Base-by-base conservation (phyloP, 2,797 vertebrate species). In the Leptoclinus maculatus region DNA sequence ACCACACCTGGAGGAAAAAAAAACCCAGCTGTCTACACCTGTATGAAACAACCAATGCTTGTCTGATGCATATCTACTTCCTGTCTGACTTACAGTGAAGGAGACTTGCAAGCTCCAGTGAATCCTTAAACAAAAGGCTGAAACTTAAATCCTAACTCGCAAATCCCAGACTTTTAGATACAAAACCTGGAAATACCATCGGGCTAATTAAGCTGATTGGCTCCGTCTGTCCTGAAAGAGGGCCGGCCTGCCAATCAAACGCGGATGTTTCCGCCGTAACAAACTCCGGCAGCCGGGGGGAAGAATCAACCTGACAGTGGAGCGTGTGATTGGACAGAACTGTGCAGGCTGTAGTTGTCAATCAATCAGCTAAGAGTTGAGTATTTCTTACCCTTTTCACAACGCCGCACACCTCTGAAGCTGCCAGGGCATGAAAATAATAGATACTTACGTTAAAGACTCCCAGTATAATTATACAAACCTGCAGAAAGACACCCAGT, bases 181-280 rank as follows among this genome's bases (percentile, higher is more conserved):
- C 87, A 90, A 91, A 91, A 92, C 80, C 90, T 86, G 81, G 80
- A 89, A 92, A 90, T 88, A 87, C 79, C 85, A 83, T 83, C 0
- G 83, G 58, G 85, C 91, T 94, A 93, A 94, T 95, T 91, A 93
- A 90, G 84, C 88, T 87, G 89, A 93, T 93, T 92, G 91, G 90
- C 85, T 89, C 75, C 3, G 78, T 91, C 87, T 86, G 83, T 91
- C 91, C 85, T 86, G 78, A 89, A 86, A 80, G 80, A 87, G 71
- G 83, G 79, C 80, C 71, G 23, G 77, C 74, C 92, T 93, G 93
- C 87, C 94, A 95, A 85, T 95, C 94, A 95, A 87, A 88, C 21
- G 51, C 3, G 47, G 69, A 88, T 87, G 89, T 92, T 93, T 91
- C 86, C 57, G 59, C 85, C 41, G 82, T 89, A 89, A 86, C 85